These are phyloP conservation scores for Pitta sordida DNA, from an alignment of 2,113 vertebrate species.

Conservation along the genomic window DNA sequence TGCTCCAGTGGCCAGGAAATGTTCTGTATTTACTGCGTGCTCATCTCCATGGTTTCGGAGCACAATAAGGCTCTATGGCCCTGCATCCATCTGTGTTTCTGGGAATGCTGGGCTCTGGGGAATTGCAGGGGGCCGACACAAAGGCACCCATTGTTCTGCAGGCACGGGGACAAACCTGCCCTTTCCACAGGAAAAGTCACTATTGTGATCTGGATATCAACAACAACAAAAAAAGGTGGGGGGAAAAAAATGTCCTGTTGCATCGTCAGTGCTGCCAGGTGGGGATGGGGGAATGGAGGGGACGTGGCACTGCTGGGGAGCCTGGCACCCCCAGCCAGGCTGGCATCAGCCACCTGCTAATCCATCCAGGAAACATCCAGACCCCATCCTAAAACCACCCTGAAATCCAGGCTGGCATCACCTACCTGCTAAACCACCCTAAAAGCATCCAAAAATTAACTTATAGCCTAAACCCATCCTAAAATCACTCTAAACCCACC, in stretches of 20 bases:
- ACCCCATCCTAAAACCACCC: background rate
- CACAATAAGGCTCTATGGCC: constrained; percentile 50
- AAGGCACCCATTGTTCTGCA: constrained; percentile 57
- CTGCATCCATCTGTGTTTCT: constrained; percentile 38
- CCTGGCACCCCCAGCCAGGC: background rate
- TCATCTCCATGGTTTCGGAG: constrained; percentile 52
- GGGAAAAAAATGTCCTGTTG: background rate
- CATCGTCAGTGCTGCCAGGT: rapidly evolving
- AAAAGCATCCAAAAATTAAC: background rate
- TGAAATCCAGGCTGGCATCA: background rate
- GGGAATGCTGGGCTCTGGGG: constrained; percentile 31
- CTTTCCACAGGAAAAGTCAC: constrained; percentile 24
- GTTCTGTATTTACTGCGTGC: constrained; percentile 14
- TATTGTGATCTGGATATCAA: background rate
- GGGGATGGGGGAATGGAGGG: rapidly evolving
- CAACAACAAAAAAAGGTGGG: background rate
- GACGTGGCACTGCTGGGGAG: background rate
- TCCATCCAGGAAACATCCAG: background rate
- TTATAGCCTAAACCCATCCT: background rate
- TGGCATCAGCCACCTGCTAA: background rate
- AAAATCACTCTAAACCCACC: background rate
- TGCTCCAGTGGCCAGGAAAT: constrained; percentile 16
- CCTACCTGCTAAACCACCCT: background rate
- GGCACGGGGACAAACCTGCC: constrained; percentile 30
- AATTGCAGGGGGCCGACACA: constrained; percentile 4